Evolutionary conservation across 2,797 vertebrate genomes (phyloP).

Genomic region (Taeniopygia guttata): DNA sequence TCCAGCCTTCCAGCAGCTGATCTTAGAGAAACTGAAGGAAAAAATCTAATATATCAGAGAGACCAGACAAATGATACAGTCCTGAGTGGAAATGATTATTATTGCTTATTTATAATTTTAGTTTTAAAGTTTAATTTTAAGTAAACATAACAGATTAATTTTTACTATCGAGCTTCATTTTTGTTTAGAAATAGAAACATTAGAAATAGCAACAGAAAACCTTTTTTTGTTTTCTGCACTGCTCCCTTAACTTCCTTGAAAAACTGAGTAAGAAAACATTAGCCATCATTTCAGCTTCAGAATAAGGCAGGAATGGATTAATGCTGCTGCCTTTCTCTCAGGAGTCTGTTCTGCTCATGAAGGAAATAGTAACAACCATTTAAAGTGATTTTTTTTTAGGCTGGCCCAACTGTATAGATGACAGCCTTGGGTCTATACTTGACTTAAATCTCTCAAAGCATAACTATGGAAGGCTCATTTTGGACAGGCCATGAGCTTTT

Average conservation of each 20-base stretch:
- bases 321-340: background rate
- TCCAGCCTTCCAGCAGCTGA: background rate
- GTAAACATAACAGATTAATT: background rate
- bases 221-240: background rate
- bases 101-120: background rate
- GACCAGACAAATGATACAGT: background rate
- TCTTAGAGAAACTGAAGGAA: background rate
- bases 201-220: background rate
- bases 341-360: background rate
- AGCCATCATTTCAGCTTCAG: background rate
- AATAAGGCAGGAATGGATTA: background rate
- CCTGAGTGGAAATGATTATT: background rate
- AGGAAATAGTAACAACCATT: background rate
- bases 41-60: background rate
- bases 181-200: background rate
- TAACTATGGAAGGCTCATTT: background rate
- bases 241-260: background rate
- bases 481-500: background rate
- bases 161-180: background rate
- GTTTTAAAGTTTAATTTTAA: background rate
- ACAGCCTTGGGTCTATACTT: background rate
- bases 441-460: background rate
- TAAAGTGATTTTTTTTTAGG: background rate
- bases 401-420: background rate
- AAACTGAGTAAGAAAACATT: background rate